Base-by-base conservation (phyloP, 2,113 vertebrate species). In the Nothocercus julius region DNA sequence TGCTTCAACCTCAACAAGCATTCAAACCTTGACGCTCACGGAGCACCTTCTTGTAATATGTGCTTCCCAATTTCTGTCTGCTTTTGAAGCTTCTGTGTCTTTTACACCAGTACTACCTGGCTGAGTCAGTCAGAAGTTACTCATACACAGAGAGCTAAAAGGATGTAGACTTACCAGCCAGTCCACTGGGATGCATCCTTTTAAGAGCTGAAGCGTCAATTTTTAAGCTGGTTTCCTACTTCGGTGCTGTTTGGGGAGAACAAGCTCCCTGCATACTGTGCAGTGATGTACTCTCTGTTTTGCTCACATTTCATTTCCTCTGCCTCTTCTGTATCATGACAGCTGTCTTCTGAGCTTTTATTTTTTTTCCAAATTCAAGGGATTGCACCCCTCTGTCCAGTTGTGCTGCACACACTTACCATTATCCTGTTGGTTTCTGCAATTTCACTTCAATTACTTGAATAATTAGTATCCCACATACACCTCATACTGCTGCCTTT, bases 371-470 rank as follows among this genome's bases (percentile, higher is more conserved):
- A 84, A 92, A 86, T 58, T 30, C 54, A 32, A 32, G 16, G 32
- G 54, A 32, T 58, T 58, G 17, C 28, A 30, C 54, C 30, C 28
- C 30, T 32, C 54, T 19, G 28, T 32, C 17, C 54, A 58, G 54
- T 32, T 32, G 30, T 58, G 28, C 28, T 58, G 28, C 27, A 30
- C 28, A 30, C 54, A 56, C 51, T 54, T 54, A 27, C 54, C 54
- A 28, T 30, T 30, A 76, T 38, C 2, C 1, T 42, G 3, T 5
- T 0, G 4, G 14, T 68, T 72, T 38, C 10, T 73, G 68, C 51
- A 28, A 13, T 72, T 89, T 72, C 44, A 34, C 42, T 87, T 82
- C 44, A 54, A 13, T 76, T 88, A 61, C 6, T 32, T n/a, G 62
- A 59, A 89, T 63, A 82, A 79, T 59, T 21, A 68, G 14, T 42